Conservation (phyloP, 2,888 invertebrate species). For the Osmoderma eremita region DNA sequence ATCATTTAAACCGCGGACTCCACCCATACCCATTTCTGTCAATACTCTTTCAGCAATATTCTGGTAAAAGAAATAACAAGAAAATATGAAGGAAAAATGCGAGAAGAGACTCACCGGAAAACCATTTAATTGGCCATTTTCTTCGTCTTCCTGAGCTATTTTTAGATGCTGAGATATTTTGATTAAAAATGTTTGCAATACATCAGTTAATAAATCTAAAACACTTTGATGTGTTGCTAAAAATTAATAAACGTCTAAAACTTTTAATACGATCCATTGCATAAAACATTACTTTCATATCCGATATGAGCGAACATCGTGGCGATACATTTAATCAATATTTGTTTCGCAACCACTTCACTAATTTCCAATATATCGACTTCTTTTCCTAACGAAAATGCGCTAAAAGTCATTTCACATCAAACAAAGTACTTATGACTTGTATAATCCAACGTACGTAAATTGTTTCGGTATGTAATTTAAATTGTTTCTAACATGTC, state of each 20-base stretch:
- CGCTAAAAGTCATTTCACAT: slow-evolving; percentile 43
- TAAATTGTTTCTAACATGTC: slow-evolving; percentile 54
- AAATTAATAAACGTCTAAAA: slow-evolving; percentile 47
- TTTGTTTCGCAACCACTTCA: slow-evolving; percentile 56
- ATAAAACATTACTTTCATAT: slow-evolving; percentile 62
- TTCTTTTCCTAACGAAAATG: slow-evolving; percentile 53
- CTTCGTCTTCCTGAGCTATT: slow-evolving; percentile 66
- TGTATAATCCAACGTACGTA: no score
- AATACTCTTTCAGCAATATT: slow-evolving; percentile 71
- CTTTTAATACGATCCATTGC: slow-evolving; percentile 17
- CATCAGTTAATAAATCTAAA: slow-evolving; percentile 65
- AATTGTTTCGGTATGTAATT: slow-evolving; percentile 57
- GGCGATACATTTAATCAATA: slow-evolving; percentile 65
- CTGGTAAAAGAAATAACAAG: slow-evolving; percentile 59
- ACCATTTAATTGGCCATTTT: slow-evolving; percentile 59
- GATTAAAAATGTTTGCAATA: slow-evolving; percentile 64
- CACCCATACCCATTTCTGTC: slow-evolving; percentile 70
- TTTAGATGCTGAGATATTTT: slow-evolving; percentile 66
- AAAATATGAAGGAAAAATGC: slow-evolving; percentile 6
- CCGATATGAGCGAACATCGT: slow-evolving; percentile 67
- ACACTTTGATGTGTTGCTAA: slow-evolving; percentile 64
- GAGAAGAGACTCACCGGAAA: slow-evolving; percentile 54
- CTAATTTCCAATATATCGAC: slow-evolving; percentile 58
- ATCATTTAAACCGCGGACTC: slow-evolving; percentile 67
- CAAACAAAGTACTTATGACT: background rate